Percentiles rank a stretch among this genome's conserved stretches.
These are phyloP conservation scores for Thaumetopoea pityocampa DNA, from an alignment of 1,140 invertebrate species.

Conservation along the genomic window DNA sequence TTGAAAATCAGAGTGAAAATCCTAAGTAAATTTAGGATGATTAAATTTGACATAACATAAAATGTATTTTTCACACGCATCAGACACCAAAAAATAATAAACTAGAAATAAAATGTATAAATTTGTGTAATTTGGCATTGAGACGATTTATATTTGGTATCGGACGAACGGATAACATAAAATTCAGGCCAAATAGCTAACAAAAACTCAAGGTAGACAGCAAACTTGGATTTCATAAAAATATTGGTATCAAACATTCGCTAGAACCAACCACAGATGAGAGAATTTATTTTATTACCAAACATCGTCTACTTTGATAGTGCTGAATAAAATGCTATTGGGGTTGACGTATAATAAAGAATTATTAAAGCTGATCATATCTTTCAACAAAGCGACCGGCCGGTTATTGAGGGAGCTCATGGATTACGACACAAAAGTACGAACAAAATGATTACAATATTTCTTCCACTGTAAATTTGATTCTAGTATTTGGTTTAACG, in stretches of 20 bases:
- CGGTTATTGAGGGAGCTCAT: neutral
- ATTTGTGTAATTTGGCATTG: conserved; percentile 4
- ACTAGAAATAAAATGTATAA: too few relatives aligned
- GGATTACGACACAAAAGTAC: too few relatives aligned
- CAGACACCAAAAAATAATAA: too few relatives aligned
- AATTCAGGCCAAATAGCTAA: conserved; percentile 5
- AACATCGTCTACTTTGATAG: conserved; percentile 32
- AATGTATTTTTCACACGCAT: too few relatives aligned
- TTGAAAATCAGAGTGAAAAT: too few relatives aligned
- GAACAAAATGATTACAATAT: too few relatives aligned
- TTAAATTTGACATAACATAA: too few relatives aligned
- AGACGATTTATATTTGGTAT: neutral
- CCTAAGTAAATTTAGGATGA: too few relatives aligned
- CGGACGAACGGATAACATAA: conserved; percentile 15
- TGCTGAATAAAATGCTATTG: conserved; percentile 38
- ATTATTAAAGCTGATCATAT: conserved; percentile 10
- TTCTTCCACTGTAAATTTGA: too few relatives aligned
- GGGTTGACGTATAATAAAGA: conserved; percentile 37
- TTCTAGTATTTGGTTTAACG: too few relatives aligned
- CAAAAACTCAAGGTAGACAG: conserved; percentile 18
- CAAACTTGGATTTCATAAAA: conserved; percentile 13
- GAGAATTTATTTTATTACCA: too few relatives aligned
- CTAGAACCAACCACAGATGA: too few relatives aligned
- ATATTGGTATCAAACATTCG: conserved; percentile 11
- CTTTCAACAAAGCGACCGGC: conserved; percentile 11